Evolutionary conservation across 1,140 invertebrate genomes (phyloP).

Genomic region (Araneus ventricosus): DNA sequence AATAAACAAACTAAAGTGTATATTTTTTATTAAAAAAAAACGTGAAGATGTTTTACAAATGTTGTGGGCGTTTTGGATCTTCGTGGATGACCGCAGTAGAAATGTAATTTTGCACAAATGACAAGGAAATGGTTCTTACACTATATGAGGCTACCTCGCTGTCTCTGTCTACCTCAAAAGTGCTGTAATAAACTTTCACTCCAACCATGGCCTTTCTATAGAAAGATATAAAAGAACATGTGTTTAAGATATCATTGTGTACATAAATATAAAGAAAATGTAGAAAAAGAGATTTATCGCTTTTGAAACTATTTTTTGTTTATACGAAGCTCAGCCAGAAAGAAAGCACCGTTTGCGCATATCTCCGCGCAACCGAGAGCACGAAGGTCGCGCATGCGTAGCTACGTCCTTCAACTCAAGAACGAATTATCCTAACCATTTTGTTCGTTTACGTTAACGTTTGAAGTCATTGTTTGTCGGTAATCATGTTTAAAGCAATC

Average conservation of each 20-base stretch:
- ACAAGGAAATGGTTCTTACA: constrained; percentile 22
- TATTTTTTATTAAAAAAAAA: no score
- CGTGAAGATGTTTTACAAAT: no score
- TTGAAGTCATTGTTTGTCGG: no score
- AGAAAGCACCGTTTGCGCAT: no score
- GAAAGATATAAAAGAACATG: not conserved
- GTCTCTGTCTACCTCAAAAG: constrained; percentile 64
- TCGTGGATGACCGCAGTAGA: not conserved
- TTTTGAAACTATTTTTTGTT: not conserved
- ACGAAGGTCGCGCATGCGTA: no score
- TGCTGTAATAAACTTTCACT: constrained; percentile 71
- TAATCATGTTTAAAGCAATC: no score
- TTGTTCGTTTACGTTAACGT: no score
- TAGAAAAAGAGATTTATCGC: not conserved
- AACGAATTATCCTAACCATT: no score
- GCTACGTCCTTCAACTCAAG: no score
- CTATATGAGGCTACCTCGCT: constrained; percentile 66
- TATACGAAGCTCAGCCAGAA: not conserved
- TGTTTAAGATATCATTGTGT: not conserved
- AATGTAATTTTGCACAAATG: not conserved
- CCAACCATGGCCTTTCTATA: constrained; percentile 58
- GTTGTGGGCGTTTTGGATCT: no score
- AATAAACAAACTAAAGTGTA: no score
- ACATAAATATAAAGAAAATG: not conserved
- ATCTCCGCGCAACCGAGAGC: no score